phyloP scores from a whole-genome alignment of 2,797 vertebrate genomes.

The Neosalanx taihuensis region DNA sequence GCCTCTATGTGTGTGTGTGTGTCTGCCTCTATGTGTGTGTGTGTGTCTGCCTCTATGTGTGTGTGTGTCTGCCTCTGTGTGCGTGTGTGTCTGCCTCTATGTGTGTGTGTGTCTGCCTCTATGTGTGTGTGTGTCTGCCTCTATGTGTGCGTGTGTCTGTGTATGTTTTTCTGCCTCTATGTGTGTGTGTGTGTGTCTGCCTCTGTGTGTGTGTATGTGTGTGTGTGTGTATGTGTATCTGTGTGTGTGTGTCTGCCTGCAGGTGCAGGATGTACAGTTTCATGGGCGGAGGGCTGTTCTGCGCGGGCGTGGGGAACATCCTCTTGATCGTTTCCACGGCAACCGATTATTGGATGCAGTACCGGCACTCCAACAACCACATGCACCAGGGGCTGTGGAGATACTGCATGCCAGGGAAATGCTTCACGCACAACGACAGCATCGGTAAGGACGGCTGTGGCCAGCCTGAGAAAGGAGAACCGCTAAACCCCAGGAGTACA shows the following conservation, averaged over 20 bases:
- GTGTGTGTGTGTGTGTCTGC: background rate
- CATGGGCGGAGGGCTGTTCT: slow-evolving; percentile 78
- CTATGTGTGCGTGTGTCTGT: background rate
- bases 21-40: too few relatives aligned
- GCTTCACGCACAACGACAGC: slow-evolving; percentile 68
- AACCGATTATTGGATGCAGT: slow-evolving; percentile 80
- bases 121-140: too few relatives aligned
- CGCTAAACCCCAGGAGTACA: too few relatives aligned
- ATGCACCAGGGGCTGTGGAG: slow-evolving; percentile 75
- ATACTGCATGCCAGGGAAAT: slow-evolving; percentile 71
- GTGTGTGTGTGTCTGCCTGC: slow-evolving; percentile 42
- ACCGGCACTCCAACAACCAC: slow-evolving; percentile 72
- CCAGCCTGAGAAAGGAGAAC: too few relatives aligned
- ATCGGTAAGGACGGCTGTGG: slow-evolving; percentile 50
- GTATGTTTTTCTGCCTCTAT: background rate
- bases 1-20: too few relatives aligned
- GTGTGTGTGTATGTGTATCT: slow-evolving; percentile 26
- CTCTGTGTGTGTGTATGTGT: background rate
- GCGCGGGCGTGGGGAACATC: slow-evolving; percentile 75
- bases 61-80: background rate
- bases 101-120: background rate
- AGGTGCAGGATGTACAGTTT: slow-evolving; percentile 79
- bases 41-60: background rate
- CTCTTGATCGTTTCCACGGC: slow-evolving; percentile 81
- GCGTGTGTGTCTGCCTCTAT: background rate